Percentiles rank a stretch among this genome's conserved stretches.
Conservation (phyloP, 2,888 invertebrate species). For the Dimorphilus gyrociliatus region DNA sequence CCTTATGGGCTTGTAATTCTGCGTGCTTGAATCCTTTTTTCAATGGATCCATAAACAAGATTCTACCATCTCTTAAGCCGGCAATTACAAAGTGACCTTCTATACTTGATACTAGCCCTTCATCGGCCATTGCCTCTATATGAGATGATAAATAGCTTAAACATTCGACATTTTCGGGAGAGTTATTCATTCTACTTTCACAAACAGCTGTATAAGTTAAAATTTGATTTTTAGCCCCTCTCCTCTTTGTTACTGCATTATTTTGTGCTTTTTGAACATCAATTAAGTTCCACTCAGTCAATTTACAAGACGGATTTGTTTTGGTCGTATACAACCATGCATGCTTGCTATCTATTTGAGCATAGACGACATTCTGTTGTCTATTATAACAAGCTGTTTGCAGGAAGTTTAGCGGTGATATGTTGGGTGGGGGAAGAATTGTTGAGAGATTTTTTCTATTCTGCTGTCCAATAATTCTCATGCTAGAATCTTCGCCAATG, state of each 20-base stretch:
- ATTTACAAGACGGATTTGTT: slow-evolving; percentile 31
- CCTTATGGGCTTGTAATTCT: slow-evolving; percentile 31
- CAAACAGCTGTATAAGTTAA: not conserved
- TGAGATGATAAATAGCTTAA: not conserved
- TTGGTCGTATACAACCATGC: slow-evolving; percentile 36
- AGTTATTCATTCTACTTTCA: not conserved
- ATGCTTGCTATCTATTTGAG: slow-evolving; percentile 22
- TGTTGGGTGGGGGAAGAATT: slow-evolving; percentile 29
- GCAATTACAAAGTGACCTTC: no score
- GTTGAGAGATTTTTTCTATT: slow-evolving; percentile 26
- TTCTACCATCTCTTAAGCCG: slow-evolving; percentile 23
- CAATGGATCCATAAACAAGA: slow-evolving; percentile 34
- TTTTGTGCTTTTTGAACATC: slow-evolving; percentile 25
- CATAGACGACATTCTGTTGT: slow-evolving; percentile 24
- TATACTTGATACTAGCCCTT: no score
- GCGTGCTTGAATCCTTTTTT: slow-evolving; percentile 26
- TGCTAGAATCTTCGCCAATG: no score
- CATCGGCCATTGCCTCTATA: no score
- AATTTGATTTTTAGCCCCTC: slow-evolving; percentile 2
- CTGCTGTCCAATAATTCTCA: slow-evolving; percentile 23
- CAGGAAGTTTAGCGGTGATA: slow-evolving; percentile 25
- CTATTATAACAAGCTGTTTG: slow-evolving; percentile 27
- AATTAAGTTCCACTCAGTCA: slow-evolving; percentile 27
- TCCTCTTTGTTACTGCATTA: no score
- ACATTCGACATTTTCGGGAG: not conserved